These are phyloP conservation scores for Tokudaia muenninki DNA, from an alignment of 2,797 vertebrate species.

Conservation along the genomic window DNA sequence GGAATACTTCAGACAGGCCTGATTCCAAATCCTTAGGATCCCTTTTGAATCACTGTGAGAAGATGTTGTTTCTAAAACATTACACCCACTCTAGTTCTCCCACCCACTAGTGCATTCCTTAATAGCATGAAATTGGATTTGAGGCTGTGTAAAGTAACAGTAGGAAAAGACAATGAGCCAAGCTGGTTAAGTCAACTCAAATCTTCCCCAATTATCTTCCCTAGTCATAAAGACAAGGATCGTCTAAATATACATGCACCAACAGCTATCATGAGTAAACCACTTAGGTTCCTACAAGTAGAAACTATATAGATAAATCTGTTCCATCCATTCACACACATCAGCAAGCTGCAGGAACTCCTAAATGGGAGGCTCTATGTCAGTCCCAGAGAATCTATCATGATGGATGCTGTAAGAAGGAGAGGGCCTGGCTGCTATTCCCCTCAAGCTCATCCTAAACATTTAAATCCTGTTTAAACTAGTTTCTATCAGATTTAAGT, in stretches of 20 bases:
- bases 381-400: neutral
- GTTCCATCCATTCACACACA: neutral
- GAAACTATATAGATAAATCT: neutral
- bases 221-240: neutral
- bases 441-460: neutral
- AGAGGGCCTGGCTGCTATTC: no score
- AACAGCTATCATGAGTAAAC: neutral
- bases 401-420: neutral
- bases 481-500: neutral
- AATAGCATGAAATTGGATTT: neutral
- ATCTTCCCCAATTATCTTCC: neutral
- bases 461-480: neutral
- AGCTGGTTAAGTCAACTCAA: neutral
- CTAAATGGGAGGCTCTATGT: neutral
- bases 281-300: neutral
- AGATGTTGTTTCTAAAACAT: neutral
- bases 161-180: neutral
- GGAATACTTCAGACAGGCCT: neutral
- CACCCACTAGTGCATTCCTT: neutral
- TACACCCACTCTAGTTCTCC: neutral
- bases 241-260: neutral
- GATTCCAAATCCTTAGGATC: neutral
- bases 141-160: neutral
- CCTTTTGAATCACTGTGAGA: neutral
- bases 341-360: neutral